These are phyloP conservation scores for Drosophila persimilis DNA, from an alignment of 1,140 invertebrate genomes.

Conservation along the genomic window DNA sequence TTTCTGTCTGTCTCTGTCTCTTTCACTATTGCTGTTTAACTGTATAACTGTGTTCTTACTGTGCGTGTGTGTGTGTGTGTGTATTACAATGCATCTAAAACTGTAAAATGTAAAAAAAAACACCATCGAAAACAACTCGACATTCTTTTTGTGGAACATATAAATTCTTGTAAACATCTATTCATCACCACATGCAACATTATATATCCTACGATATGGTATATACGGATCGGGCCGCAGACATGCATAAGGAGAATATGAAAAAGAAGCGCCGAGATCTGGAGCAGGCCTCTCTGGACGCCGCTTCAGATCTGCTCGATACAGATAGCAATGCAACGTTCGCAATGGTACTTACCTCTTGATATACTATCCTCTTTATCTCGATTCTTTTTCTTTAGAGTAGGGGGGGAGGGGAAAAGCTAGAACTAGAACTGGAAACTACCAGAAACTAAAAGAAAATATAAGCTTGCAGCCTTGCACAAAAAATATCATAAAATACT, in stretches of 20 bases:
- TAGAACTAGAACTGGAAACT: too few species aligned
- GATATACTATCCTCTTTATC: conserved; percentile 46
- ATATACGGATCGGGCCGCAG: conserved; percentile 83
- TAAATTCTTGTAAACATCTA: conserved; percentile 83
- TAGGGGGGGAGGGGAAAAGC: too few species aligned
- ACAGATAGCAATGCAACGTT: conserved; percentile 93
- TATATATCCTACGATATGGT: conserved; percentile 40
- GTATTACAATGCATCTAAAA: conserved; percentile 66
- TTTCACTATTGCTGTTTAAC: conserved; percentile 73
- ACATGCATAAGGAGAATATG: conserved; percentile 93
- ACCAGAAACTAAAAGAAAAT: too few species aligned
- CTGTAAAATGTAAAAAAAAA: conserved; percentile 16
- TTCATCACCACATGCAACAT: conserved; percentile 74
- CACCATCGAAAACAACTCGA: conserved; percentile 21
- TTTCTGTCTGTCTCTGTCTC: conserved; percentile 68
- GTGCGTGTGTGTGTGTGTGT: conserved; percentile 19
- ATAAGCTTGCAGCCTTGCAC: too few species aligned
- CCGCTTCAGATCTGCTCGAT: conserved; percentile 91
- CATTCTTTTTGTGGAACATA: conserved; percentile 73
- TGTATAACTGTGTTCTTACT: conserved; percentile 52
- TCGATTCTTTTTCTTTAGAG: background rate
- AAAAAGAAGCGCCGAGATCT: conserved; percentile 94
- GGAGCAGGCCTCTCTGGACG: conserved; percentile 93
- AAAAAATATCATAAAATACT: too few species aligned
- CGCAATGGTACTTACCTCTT: conserved; percentile 88